Percentiles rank a stretch among this genome's conserved stretches.
Conservation (phyloP, 2,797 vertebrate genomes). For the Ataeniobius toweri region DNA sequence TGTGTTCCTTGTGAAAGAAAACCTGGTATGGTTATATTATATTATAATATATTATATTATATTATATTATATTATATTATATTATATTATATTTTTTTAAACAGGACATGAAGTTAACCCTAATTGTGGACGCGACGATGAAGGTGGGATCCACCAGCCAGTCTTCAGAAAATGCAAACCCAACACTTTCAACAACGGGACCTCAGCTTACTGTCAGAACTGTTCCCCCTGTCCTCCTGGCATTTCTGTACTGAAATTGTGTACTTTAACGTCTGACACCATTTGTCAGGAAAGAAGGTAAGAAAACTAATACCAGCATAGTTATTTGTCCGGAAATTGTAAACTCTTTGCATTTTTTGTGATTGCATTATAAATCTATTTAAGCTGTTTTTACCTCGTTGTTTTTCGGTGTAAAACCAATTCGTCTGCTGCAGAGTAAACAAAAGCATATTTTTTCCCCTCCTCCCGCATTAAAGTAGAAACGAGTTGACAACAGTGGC, state of each 20-base stretch:
- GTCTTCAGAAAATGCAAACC: accelerated
- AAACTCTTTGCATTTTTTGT: neutral
- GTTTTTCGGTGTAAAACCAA: neutral
- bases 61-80: neutral
- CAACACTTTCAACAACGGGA: conserved; percentile 46
- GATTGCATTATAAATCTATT: neutral
- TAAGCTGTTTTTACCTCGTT: too few relatives aligned
- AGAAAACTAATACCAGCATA: neutral
- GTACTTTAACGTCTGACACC: neutral
- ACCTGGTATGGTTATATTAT: conserved; percentile 21
- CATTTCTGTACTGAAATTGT: accelerated
- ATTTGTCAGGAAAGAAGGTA: conserved; percentile 4
- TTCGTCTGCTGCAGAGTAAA: neutral
- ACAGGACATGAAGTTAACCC: conserved; percentile 36
- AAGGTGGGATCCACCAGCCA: accelerated
- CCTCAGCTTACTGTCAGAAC: accelerated
- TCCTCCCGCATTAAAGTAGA: neutral
- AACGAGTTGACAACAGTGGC: neutral
- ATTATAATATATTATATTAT: neutral
- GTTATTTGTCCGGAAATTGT: neutral
- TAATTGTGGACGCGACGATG: conserved; percentile 55
- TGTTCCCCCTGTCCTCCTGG: neutral
- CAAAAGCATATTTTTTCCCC: neutral
- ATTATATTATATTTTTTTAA: neutral
- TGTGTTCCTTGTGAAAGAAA: accelerated